Percentiles rank a stretch among this genome's conserved stretches.
phyloP scores from a whole-genome alignment of 2,888 invertebrate species.

The Sepiola atlantica region DNA sequence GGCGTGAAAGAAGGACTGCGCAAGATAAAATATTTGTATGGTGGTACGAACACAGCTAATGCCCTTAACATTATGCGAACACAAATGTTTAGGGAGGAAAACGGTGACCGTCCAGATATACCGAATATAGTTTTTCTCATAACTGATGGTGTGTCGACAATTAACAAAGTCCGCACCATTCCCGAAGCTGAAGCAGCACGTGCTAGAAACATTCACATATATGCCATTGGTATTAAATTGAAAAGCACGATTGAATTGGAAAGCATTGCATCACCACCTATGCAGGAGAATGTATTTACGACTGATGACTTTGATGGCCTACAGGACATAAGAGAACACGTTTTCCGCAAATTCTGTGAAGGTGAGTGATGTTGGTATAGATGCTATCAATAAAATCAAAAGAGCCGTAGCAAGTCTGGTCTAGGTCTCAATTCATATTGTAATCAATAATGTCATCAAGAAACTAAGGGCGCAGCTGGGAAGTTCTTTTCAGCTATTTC shows the following conservation, averaged over 20 bases:
- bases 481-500: no score
- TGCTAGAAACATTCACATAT: conserved; percentile 59
- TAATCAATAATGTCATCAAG: no score
- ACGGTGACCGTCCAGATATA: conserved; percentile 57
- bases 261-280: conserved; percentile 64
- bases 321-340: conserved; percentile 56
- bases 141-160: conserved; percentile 68
- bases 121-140: conserved; percentile 61
- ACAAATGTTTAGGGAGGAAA: conserved; percentile 53
- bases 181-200: conserved; percentile 62
- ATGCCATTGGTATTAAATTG: conserved; percentile 64
- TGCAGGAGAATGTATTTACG: conserved; percentile 61
- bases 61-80: conserved; percentile 55
- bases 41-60: conserved; percentile 56
- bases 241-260: conserved; percentile 65
- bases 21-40: conserved; percentile 52
- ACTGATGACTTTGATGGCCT: conserved; percentile 63
- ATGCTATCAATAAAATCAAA: conserved; percentile 1
- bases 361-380: conserved; percentile 43
- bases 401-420: not conserved
- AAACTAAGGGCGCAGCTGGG: no score
- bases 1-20: conserved; percentile 56
- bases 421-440: not conserved
- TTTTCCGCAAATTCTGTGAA: conserved; percentile 50
- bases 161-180: conserved; percentile 62